Conservation (phyloP, 2,888 invertebrate species). For the Caenorhabditis drosophilae region DNA sequence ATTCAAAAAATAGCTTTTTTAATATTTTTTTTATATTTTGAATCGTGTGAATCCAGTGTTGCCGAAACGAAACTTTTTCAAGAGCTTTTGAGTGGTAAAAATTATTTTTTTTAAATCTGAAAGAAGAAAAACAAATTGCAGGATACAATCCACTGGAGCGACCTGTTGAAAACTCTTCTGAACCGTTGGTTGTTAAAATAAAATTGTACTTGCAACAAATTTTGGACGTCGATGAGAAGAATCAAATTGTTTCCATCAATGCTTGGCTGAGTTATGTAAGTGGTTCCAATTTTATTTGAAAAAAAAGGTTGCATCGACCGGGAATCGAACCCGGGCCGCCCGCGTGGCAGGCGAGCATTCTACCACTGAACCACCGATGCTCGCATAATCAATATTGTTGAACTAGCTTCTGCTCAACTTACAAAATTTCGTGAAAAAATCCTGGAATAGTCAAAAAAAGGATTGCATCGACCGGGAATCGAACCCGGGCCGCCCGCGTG, state of each 20-base stretch:
- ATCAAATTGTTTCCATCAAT: constrained; percentile 61
- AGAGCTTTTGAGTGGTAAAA: constrained; percentile 43
- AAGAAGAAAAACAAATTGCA: constrained; percentile 17
- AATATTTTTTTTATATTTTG: too few species aligned
- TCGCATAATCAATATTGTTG: too few species aligned
- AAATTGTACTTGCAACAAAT: constrained; percentile 72
- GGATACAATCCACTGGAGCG: constrained; percentile 70
- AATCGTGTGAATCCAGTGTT: too few species aligned
- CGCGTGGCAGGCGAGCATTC: constrained; percentile 67
- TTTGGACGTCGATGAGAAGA: constrained; percentile 71
- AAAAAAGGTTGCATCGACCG: constrained; percentile 53
- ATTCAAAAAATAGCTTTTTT: too few species aligned
- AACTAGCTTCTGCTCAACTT: too few species aligned
- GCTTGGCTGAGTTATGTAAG: constrained; percentile 63
- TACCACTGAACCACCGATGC: constrained; percentile 65
- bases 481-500: constrained; percentile 64
- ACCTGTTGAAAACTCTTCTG: constrained; percentile 70
- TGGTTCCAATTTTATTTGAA: too few species aligned
- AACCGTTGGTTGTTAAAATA: constrained; percentile 70
- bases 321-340: constrained; percentile 64
- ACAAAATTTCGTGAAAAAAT: too few species aligned
- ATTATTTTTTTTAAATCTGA: constrained; percentile 2
- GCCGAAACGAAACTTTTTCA: constrained; percentile 40
- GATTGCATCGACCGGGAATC: constrained; percentile 60
- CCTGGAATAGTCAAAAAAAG: too few species aligned